Evolutionary conservation across 2,797 vertebrate species (phyloP).

Genomic region (Scolopax bukidnonensis): DNA sequence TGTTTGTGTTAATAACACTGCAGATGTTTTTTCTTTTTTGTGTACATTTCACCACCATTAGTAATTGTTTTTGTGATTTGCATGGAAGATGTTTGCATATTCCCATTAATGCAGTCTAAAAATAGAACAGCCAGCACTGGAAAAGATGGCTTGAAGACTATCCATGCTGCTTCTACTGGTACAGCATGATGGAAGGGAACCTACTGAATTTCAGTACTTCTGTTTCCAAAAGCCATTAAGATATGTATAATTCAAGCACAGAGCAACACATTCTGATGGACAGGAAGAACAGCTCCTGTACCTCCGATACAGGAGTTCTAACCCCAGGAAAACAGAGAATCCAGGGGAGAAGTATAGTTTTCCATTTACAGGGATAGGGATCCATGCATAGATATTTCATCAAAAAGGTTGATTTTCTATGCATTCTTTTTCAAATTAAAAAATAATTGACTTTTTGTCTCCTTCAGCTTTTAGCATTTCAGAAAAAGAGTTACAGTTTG

Average conservation of each 20-base stretch:
- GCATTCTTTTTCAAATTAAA: background rate
- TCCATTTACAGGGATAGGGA: background rate
- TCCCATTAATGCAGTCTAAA: slow-evolving; percentile 9
- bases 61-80: background rate
- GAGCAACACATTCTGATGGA: background rate
- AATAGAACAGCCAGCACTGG: background rate
- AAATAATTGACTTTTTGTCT: background rate
- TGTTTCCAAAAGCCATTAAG: background rate
- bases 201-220: background rate
- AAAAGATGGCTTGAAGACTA: background rate
- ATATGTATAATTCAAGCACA: background rate
- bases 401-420: background rate
- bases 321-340: background rate
- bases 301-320: background rate
- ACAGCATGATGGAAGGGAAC: background rate
- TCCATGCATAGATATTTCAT: background rate
- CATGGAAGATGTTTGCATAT: slow-evolving; percentile 15
- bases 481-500: background rate
- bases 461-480: background rate
- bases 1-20: background rate
- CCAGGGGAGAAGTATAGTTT: background rate
- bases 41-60: background rate
- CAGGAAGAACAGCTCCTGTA: background rate
- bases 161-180: background rate
- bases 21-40: background rate